Evolutionary conservation across 2,113 vertebrate genomes (phyloP).

Genomic region (Tetraodon nigroviridis): DNA sequence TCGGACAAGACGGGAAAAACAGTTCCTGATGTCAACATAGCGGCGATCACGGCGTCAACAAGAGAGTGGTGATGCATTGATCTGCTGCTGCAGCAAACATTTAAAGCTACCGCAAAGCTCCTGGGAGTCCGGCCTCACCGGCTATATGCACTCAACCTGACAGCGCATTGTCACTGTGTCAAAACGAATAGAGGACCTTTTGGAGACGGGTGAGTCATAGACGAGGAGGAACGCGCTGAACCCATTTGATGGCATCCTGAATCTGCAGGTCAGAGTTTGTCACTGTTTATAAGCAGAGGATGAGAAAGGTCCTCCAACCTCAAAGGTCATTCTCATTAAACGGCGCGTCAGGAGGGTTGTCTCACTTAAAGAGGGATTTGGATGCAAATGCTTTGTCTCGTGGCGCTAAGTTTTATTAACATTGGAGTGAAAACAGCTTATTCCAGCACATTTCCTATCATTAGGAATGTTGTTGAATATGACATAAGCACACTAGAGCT

Average conservation of each 20-base stretch:
- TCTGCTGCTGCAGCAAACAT: slow-evolving; percentile 41
- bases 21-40: slow-evolving; percentile 19
- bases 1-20: slow-evolving; percentile 21
- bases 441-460: too few species aligned
- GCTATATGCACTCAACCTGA: slow-evolving; percentile 24
- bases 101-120: slow-evolving; percentile 39
- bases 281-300: slow-evolving; percentile 48
- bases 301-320: slow-evolving; percentile 17
- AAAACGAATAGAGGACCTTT: slow-evolving; percentile 37
- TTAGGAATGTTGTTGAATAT: too few species aligned
- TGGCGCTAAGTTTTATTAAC: background rate
- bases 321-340: slow-evolving; percentile 68
- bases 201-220: slow-evolving; percentile 54
- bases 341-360: slow-evolving; percentile 4
- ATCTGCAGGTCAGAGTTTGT: slow-evolving; percentile 39
- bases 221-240: slow-evolving; percentile 26
- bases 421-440: too few species aligned
- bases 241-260: slow-evolving; percentile 40
- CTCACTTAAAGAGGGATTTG: slow-evolving; percentile 6
- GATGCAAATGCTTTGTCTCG: slow-evolving; percentile 9
- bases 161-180: slow-evolving; percentile 54
- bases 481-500: too few species aligned
- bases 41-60: background rate
- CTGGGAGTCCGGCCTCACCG: slow-evolving; percentile 32
- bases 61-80: slow-evolving; percentile 34